Evolutionary conservation across 2,888 invertebrate genomes (phyloP).

Genomic region (Amphipyra berbera): DNA sequence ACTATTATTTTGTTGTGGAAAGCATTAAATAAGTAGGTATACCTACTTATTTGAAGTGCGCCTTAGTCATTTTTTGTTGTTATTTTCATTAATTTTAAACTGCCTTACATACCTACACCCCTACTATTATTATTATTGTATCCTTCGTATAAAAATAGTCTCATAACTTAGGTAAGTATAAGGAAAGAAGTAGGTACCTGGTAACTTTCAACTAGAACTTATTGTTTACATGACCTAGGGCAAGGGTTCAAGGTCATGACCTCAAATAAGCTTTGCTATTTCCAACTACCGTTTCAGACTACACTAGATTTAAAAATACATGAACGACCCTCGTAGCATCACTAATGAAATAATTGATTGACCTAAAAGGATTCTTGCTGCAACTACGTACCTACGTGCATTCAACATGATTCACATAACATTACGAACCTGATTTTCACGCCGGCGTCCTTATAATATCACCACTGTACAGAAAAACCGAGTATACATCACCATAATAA

Average conservation of each 20-base stretch:
- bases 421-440: conserved; percentile 67
- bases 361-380: conserved; percentile 19
- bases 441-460: conserved; percentile 48
- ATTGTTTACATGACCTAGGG: conserved; percentile 60
- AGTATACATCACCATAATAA: conserved; percentile 66
- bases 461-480: conserved; percentile 55
- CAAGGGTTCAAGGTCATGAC: conserved; percentile 63
- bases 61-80: too few species aligned
- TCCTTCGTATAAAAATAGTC: too few species aligned
- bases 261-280: conserved; percentile 17
- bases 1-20: too few species aligned
- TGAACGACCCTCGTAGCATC: not conserved
- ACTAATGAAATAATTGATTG: conserved; percentile 11
- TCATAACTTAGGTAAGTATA: too few species aligned
- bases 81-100: too few species aligned
- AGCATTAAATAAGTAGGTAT: too few species aligned
- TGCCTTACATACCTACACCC: too few species aligned
- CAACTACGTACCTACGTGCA: conserved; percentile 3
- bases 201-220: not conserved
- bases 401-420: conserved; percentile 15
- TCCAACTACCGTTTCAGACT: not conserved
- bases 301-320: conserved; percentile 1
- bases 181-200: too few species aligned
- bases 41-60: too few species aligned
- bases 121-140: too few species aligned